Conservation (phyloP, 2,797 vertebrate species). For the Lindbergichthys nudifrons region DNA sequence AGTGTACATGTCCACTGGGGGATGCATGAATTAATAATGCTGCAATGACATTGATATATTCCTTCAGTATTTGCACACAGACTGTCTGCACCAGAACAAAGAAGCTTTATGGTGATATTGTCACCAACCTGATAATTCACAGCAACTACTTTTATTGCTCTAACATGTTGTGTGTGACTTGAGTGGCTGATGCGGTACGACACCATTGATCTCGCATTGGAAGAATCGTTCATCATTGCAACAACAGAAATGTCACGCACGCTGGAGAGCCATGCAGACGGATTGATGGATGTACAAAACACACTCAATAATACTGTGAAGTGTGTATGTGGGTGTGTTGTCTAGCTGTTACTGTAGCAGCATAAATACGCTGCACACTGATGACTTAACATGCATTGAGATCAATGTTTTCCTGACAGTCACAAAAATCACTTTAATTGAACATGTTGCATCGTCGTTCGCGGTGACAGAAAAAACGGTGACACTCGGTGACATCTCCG, state of each 20-base stretch:
- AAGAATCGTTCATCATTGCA: not conserved
- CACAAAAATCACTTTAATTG: conserved; percentile 40
- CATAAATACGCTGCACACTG: conserved; percentile 1
- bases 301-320: not conserved
- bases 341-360: not conserved
- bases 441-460: not conserved
- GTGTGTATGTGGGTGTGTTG: not conserved
- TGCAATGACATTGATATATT: conserved; percentile 13
- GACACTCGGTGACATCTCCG: not conserved
- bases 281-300: not conserved
- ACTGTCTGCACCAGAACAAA: not conserved
- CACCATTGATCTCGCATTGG: not conserved
- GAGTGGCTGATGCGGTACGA: not conserved
- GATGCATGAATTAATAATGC: conserved; percentile 15
- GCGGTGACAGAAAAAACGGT: conserved; percentile 4
- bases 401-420: conserved; percentile 23
- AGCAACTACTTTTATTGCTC: not conserved
- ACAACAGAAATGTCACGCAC: not conserved
- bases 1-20: not conserved
- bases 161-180: not conserved
- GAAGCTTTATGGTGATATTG: not conserved
- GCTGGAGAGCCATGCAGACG: not conserved
- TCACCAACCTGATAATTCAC: conserved; percentile 21
- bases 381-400: not conserved
- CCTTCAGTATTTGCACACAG: not conserved